These are phyloP conservation scores for Rhingia rostrata DNA, from an alignment of 2,888 invertebrate species.

Conservation along the genomic window DNA sequence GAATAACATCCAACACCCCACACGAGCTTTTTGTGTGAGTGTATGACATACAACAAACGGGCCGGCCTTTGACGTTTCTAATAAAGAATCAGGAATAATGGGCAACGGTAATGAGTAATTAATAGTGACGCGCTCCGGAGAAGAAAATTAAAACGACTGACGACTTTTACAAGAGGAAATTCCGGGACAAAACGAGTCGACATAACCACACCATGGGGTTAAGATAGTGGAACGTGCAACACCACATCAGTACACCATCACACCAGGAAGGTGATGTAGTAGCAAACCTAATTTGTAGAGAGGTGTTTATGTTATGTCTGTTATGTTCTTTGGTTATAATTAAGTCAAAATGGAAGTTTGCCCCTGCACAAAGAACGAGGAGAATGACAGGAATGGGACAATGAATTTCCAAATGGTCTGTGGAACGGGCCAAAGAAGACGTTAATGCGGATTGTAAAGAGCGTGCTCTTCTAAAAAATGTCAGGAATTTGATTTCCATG, in stretches of 20 bases:
- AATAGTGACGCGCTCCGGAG: conserved; percentile 56
- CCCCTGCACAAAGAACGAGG: conserved; percentile 49
- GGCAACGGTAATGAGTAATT: conserved; percentile 70
- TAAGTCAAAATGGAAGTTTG: conserved; percentile 60
- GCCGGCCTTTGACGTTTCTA: conserved; percentile 54
- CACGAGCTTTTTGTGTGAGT: not conserved
- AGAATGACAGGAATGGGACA: conserved; percentile 60
- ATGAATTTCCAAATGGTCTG: conserved; percentile 42
- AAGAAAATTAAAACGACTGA: conserved; percentile 51
- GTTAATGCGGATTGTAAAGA: conserved; percentile 14
- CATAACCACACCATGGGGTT: not conserved
- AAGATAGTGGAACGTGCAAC: not conserved
- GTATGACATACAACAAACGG: conserved; percentile 46
- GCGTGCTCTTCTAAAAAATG: conserved; percentile 12
- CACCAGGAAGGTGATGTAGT: conserved; percentile 10
- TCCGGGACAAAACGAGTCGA: not conserved
- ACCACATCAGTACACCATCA: not conserved
- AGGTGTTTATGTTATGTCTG: conserved; percentile 57
- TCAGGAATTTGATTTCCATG: not conserved
- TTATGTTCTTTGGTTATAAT: conserved; percentile 58
- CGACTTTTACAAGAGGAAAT: not conserved
- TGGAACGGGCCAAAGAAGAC: not conserved
- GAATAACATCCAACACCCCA: not conserved
- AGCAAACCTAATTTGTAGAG: conserved; percentile 61
- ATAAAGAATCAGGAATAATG: conserved; percentile 68